These are phyloP conservation scores for Entomyzon cyanotis DNA, from an alignment of 2,113 vertebrate species.

Conservation along the genomic window DNA sequence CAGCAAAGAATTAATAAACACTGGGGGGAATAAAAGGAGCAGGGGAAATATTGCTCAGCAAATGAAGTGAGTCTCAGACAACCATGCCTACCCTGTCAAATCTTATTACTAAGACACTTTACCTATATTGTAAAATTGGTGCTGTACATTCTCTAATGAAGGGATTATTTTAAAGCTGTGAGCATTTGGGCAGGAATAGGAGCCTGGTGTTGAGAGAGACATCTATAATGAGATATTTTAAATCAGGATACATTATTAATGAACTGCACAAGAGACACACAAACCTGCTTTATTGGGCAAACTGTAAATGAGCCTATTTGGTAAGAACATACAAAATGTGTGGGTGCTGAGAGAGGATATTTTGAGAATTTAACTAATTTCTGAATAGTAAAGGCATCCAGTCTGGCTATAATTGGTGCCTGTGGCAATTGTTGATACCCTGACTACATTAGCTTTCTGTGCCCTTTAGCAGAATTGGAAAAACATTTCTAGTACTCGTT, in stretches of 20 bases:
- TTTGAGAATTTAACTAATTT: constrained; percentile 60
- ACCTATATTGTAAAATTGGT: background rate
- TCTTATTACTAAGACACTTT: background rate
- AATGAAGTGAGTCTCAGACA: background rate
- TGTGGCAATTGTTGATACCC: constrained; percentile 52
- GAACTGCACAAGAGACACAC: background rate
- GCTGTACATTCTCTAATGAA: constrained; percentile 4
- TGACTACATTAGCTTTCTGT: constrained; percentile 39
- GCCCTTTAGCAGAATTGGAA: constrained; percentile 47
- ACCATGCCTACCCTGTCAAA: background rate
- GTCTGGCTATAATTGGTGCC: constrained; percentile 58
- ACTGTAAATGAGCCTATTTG: constrained; percentile 32
- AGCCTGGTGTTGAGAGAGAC: background rate
- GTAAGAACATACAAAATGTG: background rate
- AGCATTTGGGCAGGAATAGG: background rate
- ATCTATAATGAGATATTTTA: constrained; percentile 36
- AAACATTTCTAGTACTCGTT: constrained; percentile 54
- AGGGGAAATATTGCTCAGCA: background rate
- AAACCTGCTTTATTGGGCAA: constrained; percentile 37
- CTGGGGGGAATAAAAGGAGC: background rate
- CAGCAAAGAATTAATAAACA: background rate
- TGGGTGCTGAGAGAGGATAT: constrained; percentile 28
- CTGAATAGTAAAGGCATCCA: constrained; percentile 27
- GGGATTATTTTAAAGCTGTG: constrained; percentile 21
- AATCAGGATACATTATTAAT: constrained; percentile 50